phyloP scores from a whole-genome alignment of 1,140 invertebrate genomes.

The Pygmarrhopalites habei region DNA sequence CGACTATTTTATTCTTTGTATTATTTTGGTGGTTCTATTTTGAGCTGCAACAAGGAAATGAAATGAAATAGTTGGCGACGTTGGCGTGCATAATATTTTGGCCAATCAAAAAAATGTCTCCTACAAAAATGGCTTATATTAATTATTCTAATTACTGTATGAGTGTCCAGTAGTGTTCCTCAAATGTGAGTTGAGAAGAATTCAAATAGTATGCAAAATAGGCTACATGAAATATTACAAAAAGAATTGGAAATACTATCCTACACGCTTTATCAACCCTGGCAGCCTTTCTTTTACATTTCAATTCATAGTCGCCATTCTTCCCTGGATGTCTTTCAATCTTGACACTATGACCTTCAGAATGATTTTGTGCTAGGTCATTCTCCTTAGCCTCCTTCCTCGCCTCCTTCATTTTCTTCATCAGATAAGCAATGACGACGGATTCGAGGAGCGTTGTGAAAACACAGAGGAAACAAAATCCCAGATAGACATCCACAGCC shows the following conservation, averaged over 20 bases:
- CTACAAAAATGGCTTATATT: too few relatives aligned
- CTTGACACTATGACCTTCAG: background rate
- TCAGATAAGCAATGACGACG: background rate
- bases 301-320: too few relatives aligned
- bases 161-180: background rate
- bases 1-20: too few relatives aligned
- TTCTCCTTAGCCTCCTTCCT: background rate
- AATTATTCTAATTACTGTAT: too few relatives aligned
- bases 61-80: too few relatives aligned
- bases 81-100: too few relatives aligned
- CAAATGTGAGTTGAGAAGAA: background rate
- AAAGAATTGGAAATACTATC: background rate
- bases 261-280: background rate
- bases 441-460: slow-evolving; percentile 43
- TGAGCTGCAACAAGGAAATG: too few relatives aligned
- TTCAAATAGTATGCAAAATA: background rate
- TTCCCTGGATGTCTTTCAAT: too few relatives aligned
- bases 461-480: slow-evolving; percentile 50
- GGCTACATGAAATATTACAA: background rate
- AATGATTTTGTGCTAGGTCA: background rate
- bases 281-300: background rate
- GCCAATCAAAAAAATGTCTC: too few relatives aligned
- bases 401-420: background rate
- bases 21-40: too few relatives aligned
- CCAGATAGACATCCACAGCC: slow-evolving; percentile 48